These are phyloP conservation scores for Frankliniella intonsa DNA, from an alignment of 2,888 invertebrate genomes.

Conservation along the genomic window DNA sequence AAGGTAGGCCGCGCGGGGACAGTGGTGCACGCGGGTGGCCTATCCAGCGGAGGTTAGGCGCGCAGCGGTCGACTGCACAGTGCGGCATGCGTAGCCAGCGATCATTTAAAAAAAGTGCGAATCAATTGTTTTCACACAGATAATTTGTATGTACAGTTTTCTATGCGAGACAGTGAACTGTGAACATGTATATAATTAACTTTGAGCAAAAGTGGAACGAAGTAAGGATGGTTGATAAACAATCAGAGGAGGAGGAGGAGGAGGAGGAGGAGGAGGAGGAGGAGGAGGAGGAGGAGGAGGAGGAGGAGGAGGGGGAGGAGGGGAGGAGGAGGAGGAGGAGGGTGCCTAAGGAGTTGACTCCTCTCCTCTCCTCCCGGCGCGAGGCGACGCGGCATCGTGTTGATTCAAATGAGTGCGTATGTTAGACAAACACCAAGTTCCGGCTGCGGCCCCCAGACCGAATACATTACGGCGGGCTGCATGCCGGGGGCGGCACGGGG, in stretches of 20 bases:
- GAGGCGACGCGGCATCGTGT: background rate
- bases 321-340: background rate
- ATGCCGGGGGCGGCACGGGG: background rate
- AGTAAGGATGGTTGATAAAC: too few relatives aligned
- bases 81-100: too few relatives aligned
- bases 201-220: too few relatives aligned
- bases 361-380: background rate
- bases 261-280: background rate
- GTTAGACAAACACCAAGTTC: slow-evolving; percentile 14
- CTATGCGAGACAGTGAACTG: too few relatives aligned
- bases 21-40: background rate
- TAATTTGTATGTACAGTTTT: too few relatives aligned
- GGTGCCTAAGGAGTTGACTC: slow-evolving; percentile 2
- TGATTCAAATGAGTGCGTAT: slow-evolving; percentile 22
- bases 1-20: background rate
- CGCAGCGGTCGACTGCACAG: background rate
- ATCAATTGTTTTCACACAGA: too few relatives aligned
- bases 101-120: too few relatives aligned
- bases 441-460: background rate
- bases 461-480: slow-evolving; percentile 13
- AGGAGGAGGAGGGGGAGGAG: background rate
- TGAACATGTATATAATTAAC: too few relatives aligned
- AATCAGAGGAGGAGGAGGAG: background rate
- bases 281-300: background rate
- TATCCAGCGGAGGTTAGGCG: background rate